Conservation (phyloP, 2,797 vertebrate genomes). For the Sebastes goodei region DNA sequence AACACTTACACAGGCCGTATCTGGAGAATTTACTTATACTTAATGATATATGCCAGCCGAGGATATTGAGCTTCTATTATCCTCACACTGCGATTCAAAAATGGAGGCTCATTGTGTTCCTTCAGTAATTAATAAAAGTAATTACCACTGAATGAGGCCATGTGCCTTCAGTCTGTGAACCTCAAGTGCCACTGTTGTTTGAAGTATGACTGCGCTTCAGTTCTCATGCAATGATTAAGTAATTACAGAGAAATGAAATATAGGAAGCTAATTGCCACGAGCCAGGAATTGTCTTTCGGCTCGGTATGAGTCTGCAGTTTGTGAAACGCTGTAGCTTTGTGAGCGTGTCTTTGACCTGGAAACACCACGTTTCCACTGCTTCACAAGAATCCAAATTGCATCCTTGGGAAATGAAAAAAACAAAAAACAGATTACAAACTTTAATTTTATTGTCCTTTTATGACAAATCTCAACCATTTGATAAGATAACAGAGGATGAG, state of each 20-base stretch:
- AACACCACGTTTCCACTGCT: background rate
- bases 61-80: background rate
- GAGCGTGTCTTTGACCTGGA: background rate
- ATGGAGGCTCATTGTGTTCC: constrained; percentile 11
- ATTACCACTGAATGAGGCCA: constrained; percentile 10
- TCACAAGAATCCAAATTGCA: background rate
- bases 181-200: constrained; percentile 13
- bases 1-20: background rate
- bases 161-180: constrained; percentile 13
- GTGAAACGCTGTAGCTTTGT: background rate
- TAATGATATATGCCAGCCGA: constrained; percentile 11
- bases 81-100: background rate
- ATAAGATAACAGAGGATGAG: background rate
- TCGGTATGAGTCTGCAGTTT: background rate
- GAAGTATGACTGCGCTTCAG: background rate
- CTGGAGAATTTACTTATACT: background rate
- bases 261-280: background rate
- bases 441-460: background rate
- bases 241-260: constrained; percentile 8
- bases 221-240: background rate
- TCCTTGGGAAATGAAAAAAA: background rate
- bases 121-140: constrained; percentile 29
- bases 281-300: background rate
- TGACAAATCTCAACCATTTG: background rate
- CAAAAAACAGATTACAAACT: background rate